Percentiles rank a stretch among this genome's conserved stretches.
Conservation (phyloP, 2,113 vertebrate genomes). For the Caranx melampygus region DNA sequence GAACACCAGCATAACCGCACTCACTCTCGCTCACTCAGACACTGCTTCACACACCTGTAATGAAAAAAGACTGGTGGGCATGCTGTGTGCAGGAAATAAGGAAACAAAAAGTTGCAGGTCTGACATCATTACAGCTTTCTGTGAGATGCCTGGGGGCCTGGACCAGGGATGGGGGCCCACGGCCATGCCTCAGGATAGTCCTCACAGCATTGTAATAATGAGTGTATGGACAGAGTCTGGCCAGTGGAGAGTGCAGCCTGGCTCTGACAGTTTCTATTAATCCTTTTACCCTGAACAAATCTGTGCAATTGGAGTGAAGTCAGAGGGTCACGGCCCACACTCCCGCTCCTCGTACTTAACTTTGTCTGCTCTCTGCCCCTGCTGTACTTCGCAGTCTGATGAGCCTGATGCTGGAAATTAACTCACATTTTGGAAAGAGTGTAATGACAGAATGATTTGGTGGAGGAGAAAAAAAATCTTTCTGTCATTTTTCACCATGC, state of each 20-base stretch:
- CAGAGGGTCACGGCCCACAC: conserved; percentile 43
- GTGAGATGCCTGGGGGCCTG: conserved; percentile 55
- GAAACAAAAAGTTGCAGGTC: conserved; percentile 39
- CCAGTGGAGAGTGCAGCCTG: conserved; percentile 22
- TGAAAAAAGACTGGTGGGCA: conserved; percentile 57
- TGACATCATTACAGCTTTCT: conserved; percentile 63
- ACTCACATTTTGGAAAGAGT: conserved; percentile 16
- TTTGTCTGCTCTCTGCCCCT: conserved; percentile 30
- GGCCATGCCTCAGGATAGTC: conserved; percentile 35
- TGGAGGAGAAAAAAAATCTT: conserved; percentile 3
- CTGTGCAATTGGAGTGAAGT: conserved; percentile 19
- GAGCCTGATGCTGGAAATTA: conserved; percentile 26
- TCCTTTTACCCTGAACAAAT: conserved; percentile 53
- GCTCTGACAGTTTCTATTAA: conserved; percentile 55
- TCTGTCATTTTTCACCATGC: conserved; percentile 27
- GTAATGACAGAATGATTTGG: conserved; percentile 2
- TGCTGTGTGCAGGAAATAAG: conserved; percentile 66
- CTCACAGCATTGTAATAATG: conserved; percentile 64
- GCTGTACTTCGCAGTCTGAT: conserved; percentile 56
- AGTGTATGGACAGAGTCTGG: conserved; percentile 50
- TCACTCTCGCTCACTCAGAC: conserved; percentile 37
- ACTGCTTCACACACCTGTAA: conserved; percentile 67
- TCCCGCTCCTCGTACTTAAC: conserved; percentile 55
- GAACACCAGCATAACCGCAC: conserved; percentile 38
- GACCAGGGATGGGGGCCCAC: conserved; percentile 22